Percentiles rank a stretch among this genome's conserved stretches.
These are phyloP conservation scores for Andrena dorsata DNA, from an alignment of 2,888 invertebrate species.

Conservation along the genomic window DNA sequence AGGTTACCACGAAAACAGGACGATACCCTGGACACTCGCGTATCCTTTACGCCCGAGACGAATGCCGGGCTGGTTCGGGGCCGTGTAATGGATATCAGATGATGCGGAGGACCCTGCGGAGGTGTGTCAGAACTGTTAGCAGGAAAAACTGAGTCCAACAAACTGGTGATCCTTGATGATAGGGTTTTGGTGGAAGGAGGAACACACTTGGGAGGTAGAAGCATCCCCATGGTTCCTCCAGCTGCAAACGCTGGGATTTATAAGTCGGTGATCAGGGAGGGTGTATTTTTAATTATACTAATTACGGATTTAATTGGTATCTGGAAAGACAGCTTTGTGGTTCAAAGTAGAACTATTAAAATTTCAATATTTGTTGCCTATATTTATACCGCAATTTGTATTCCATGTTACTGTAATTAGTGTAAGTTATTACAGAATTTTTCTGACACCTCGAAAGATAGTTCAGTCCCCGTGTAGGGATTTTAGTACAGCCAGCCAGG, in stretches of 20 bases:
- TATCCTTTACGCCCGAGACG: constrained; percentile 63
- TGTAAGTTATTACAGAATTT: not conserved
- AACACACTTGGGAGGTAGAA: constrained; percentile 42
- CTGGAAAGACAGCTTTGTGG: too few relatives aligned
- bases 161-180: constrained; percentile 49
- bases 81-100: constrained; percentile 64
- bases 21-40: constrained; percentile 49
- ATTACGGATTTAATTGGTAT: too few relatives aligned
- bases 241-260: not conserved
- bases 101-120: constrained; percentile 37
- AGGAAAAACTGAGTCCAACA: constrained; percentile 47
- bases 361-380: too few relatives aligned
- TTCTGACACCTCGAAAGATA: not conserved
- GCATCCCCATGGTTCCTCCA: not conserved
- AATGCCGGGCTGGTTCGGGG: constrained; percentile 58
- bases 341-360: too few relatives aligned
- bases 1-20: constrained; percentile 65
- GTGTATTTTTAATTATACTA: too few relatives aligned
- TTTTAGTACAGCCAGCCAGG: not conserved
- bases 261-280: too few relatives aligned
- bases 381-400: not conserved
- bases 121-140: constrained; percentile 50
- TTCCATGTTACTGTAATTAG: not conserved
- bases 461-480: too few relatives aligned
- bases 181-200: not conserved